phyloP scores from a whole-genome alignment of 2,888 invertebrate species.

The Dryadula phaetusa region DNA sequence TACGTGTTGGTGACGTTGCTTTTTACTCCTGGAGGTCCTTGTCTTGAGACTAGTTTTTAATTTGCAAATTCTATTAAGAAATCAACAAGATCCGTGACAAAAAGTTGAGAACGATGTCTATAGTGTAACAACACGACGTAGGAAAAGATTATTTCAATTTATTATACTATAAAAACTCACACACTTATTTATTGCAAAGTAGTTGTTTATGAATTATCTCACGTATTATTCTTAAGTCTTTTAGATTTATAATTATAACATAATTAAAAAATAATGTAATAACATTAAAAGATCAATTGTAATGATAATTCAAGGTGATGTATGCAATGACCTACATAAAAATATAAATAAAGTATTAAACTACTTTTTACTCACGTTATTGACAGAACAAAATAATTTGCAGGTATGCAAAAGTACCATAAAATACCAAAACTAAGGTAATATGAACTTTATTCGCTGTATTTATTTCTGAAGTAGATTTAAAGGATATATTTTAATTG shows the following conservation, averaged over 20 bases:
- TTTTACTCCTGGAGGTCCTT: conserved; percentile 51
- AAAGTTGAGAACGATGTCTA: background rate
- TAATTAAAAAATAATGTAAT: background rate
- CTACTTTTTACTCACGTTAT: conserved; percentile 11
- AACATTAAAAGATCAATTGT: background rate
- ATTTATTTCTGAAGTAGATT: background rate
- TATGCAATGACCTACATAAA: conserved; percentile 30
- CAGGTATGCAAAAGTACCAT: background rate
- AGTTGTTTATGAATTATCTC: conserved; percentile 6
- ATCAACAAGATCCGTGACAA: background rate
- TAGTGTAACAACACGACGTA: background rate
- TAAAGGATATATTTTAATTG: background rate
- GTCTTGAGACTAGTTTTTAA: conserved; percentile 40
- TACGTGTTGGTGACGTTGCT: conserved; percentile 76
- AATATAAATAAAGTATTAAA: conserved; percentile 11
- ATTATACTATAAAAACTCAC: background rate
- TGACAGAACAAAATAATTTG: conserved; percentile 14
- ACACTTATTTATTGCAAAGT: background rate
- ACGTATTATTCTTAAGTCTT: background rate
- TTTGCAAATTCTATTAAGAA: conserved; percentile 25
- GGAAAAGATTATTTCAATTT: background rate
- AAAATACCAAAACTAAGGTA: background rate
- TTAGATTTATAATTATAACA: background rate
- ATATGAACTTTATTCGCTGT: background rate
- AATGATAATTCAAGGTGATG: conserved; percentile 10